Base-by-base conservation (phyloP, 2,797 vertebrate species). In the Novumbra hubbsi region DNA sequence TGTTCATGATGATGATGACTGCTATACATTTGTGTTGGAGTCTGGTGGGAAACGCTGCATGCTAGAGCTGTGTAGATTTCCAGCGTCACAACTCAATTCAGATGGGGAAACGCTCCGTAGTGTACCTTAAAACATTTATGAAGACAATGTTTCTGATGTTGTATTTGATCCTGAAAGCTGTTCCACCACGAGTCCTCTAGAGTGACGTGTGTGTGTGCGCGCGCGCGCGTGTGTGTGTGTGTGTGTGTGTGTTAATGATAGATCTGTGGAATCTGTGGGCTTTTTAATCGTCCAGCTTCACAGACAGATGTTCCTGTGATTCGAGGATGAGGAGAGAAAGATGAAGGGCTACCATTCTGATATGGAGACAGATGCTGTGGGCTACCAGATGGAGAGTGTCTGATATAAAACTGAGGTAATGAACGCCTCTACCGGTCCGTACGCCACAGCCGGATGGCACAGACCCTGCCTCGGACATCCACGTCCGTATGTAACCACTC, bases 381-480 rank as follows among this genome's bases (percentile, higher is more conserved):
- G 85, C 85, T 88, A 87, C 88, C 86, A 90, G 91, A 91, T 89
- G 67, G 52, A 75, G 48, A 81, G 85, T 77, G 84, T 89, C 88
- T 85, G 88, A 88, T 91, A 89, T 91, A 88, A 92, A 91, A 90
- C 87, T 83, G 84, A 79, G 83, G 91, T 82, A 92, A 94, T 93
- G 91, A 93, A 92, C 90, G 84, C 86, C 85, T 84, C 84, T 77
- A 88, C 89, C 91, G 91, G 90, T 92, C 91, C 91, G 86, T 88
- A 90, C 84, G 80, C 74, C 83, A 84, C 90, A 94, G 91, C 91
- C 92, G 91, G 84, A 85, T 88, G 87, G 82, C 84, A 88, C 84
- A 86, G 87, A 90, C 77, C 82, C 83, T 85, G 72, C 6, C 38
- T 69, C 80, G 73, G n/a, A n/a, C 24, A 28, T 11, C 73, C 55